Conservation (phyloP, 2,888 invertebrate species). For the Tridacna crocea region DNA sequence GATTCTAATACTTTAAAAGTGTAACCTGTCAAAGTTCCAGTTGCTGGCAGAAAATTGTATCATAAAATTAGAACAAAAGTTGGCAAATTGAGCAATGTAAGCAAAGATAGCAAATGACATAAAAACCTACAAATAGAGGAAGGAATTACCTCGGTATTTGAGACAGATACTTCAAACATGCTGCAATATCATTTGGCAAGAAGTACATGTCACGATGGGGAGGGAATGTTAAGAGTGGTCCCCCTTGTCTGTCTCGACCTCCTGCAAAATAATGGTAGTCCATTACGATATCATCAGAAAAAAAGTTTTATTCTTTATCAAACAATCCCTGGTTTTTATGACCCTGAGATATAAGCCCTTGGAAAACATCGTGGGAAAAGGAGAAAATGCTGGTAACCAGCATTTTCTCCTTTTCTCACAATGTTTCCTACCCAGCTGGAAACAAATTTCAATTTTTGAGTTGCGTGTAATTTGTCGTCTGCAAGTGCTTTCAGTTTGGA, state of each 20-base stretch:
- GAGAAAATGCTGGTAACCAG: too few species aligned
- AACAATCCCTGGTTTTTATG: too few species aligned
- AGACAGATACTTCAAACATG: conserved; percentile 95
- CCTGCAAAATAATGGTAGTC: conserved; percentile 83
- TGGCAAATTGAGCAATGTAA: not conserved
- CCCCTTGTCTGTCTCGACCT: conserved; percentile 96
- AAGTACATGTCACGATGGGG: conserved; percentile 94
- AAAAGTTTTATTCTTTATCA: not conserved
- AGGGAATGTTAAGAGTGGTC: conserved; percentile 95
- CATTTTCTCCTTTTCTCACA: too few species aligned
- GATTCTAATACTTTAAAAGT: too few species aligned
- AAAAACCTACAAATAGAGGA: not conserved
- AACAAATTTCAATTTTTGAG: too few species aligned
- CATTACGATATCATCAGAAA: not conserved
- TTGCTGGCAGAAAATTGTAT: not conserved
- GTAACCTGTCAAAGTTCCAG: too few species aligned
- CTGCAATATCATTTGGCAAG: conserved; percentile 95
- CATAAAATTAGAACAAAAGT: not conserved
- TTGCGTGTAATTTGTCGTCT: too few species aligned
- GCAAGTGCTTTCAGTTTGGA: too few species aligned
- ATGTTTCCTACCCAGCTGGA: too few species aligned
- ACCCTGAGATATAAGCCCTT: too few species aligned
- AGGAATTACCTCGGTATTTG: conserved; percentile 93
- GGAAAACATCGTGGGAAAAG: too few species aligned
- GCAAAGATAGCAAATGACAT: too few species aligned